Base-by-base conservation (phyloP, 1,140 invertebrate genomes). In the Temnothorax longispinosus region DNA sequence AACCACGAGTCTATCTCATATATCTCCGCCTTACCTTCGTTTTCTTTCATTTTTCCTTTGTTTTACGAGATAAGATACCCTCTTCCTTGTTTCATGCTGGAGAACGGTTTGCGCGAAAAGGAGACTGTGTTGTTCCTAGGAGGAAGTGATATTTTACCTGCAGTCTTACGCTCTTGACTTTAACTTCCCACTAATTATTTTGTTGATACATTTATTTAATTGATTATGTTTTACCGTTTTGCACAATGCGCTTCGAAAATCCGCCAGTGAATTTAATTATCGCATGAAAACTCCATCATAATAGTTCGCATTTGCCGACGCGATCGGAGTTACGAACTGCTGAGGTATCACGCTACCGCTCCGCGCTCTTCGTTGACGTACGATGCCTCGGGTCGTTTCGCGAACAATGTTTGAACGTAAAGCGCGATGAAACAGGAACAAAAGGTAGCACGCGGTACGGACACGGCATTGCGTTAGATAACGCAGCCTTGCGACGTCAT, bases 401-500 rank as follows among this genome's bases (percentile, higher is more conserved):
- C 69, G 18, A 81, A 72, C 50, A 74, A 47, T 35, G 52, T 72
- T 27, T 60, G 54, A 58, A 21, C 41, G 64, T 69, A 41, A 65
- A 80, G n/a, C 75, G 41, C 56, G 60, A 11, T 47, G 62, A 35
- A 44, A 74, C 65, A 58, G 38, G 56, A 74, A 84, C 41, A 60
- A 60, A 75, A 75, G 41, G 21, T 47, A 38, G 27, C 50, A 15
- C 13, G 78, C 18, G 44, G 60, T 32, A 38, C 44, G 64, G 65
- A 58, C 72, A 52, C 27, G 27, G 71, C 44, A 86, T 75, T 84
- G 76, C 77, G 65, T 90, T 77, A 84, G 76, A 88, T 88, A 90
- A 90, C 65, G 78, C 50, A 65, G 72, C 75, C 86, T 86, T 69
- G 76, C 76, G 86, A 86, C 75, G 89, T 84, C 87, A 87, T 86